A percentile compares a stretch with the other conserved stretches of the same genome.
phyloP scores from a whole-genome alignment of 2,797 vertebrate species.

The Cephalopachus bancanus region DNA sequence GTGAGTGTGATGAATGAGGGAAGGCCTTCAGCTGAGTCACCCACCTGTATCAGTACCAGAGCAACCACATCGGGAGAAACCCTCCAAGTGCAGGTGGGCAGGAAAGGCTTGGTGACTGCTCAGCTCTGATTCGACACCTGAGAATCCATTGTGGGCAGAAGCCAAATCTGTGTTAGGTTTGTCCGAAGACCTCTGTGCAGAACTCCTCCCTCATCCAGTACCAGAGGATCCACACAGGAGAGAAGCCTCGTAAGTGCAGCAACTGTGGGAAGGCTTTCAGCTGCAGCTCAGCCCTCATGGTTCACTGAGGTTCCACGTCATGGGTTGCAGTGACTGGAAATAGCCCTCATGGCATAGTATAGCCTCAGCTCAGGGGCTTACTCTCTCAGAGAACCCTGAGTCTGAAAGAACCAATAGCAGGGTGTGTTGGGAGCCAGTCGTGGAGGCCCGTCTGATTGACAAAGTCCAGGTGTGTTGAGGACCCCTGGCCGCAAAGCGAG shows the following conservation, averaged over 20 bases:
- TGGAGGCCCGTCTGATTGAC: too few relatives aligned
- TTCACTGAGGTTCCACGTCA: constrained; percentile 15
- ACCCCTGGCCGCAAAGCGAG: too few relatives aligned
- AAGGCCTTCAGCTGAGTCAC: constrained; percentile 62
- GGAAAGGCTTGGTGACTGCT: constrained; percentile 62
- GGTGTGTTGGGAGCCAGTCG: too few relatives aligned
- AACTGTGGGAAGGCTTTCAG: constrained; percentile 62
- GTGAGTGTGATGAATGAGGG: constrained; percentile 43
- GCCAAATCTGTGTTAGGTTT: constrained; percentile 3
- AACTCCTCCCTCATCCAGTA: constrained; percentile 50
- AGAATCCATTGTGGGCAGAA: constrained; percentile 64
- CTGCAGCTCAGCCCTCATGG: constrained; percentile 25
- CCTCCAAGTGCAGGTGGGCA: neutral
- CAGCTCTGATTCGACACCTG: constrained; percentile 47
- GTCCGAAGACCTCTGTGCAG: constrained; percentile 28
- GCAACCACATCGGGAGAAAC: constrained; percentile 47
- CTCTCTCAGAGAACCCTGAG: neutral
- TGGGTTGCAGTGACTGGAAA: neutral
- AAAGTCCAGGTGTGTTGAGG: too few relatives aligned
- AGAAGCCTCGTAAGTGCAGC: neutral
- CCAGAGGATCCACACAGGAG: neutral
- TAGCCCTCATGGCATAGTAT: neutral
- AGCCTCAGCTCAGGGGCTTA: neutral
- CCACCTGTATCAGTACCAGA: constrained; percentile 60
- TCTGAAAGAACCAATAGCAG: neutral